Percentiles rank a stretch among this genome's conserved stretches.
These are phyloP conservation scores for Suncus etruscus DNA, from an alignment of 2,113 vertebrate genomes.

Conservation along the genomic window DNA sequence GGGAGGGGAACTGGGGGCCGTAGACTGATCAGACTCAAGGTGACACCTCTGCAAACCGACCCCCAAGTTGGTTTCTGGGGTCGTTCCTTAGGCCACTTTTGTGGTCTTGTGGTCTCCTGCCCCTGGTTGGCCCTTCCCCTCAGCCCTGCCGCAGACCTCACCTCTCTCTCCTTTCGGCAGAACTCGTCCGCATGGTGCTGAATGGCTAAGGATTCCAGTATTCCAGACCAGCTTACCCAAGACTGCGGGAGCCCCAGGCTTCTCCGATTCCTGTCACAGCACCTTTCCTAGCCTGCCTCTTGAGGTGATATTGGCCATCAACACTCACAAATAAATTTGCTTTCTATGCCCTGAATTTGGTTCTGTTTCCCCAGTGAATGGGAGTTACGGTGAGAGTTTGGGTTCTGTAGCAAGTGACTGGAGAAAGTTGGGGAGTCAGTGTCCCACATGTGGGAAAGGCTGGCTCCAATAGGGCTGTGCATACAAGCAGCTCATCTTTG, in stretches of 20 bases:
- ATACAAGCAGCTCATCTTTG: too few species aligned
- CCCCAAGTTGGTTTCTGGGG: constrained; percentile 54
- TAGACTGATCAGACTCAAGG: constrained; percentile 67
- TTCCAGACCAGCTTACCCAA: constrained; percentile 46
- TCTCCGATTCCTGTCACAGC: constrained; percentile 41
- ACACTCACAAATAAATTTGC: constrained; percentile 82
- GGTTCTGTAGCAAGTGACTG: not conserved
- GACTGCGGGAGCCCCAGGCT: not conserved
- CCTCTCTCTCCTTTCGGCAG: constrained; percentile 82
- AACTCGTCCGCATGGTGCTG: constrained; percentile 96
- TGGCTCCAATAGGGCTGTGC: too few species aligned
- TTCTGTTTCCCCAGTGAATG: constrained; percentile 16
- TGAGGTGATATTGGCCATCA: constrained; percentile 51
- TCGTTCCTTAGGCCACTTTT: constrained; percentile 51
- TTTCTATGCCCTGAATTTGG: constrained; percentile 33
- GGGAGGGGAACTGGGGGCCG: constrained; percentile 70
- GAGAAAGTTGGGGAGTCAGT: too few species aligned
- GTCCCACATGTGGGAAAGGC: too few species aligned
- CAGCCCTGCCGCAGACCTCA: constrained; percentile 53
- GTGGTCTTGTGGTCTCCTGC: constrained; percentile 59
- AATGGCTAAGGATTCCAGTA: constrained; percentile 89
- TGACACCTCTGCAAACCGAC: constrained; percentile 56
- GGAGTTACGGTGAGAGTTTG: not conserved
- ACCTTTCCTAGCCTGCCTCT: constrained; percentile 23
- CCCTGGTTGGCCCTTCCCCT: constrained; percentile 66